phyloP scores from a whole-genome alignment of 2,888 invertebrate species.

The Apocheima hispidaria region DNA sequence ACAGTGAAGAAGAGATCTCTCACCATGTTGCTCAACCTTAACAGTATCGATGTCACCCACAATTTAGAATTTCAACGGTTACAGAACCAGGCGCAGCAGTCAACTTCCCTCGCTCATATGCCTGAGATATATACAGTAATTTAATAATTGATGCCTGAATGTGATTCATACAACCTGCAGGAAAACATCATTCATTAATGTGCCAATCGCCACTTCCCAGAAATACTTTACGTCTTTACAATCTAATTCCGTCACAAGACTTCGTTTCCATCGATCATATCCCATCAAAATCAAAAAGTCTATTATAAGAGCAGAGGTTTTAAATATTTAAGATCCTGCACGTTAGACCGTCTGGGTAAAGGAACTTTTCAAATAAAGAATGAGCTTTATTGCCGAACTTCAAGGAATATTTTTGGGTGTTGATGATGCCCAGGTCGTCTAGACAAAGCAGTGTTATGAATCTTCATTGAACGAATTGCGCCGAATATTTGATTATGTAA shows the following conservation, averaged over 20 bases:
- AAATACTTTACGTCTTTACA: too few species aligned
- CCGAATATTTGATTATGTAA: constrained; percentile 81
- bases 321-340: constrained; percentile 63
- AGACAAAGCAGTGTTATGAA: constrained; percentile 62
- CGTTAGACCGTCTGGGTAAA: constrained; percentile 57
- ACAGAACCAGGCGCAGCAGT: too few species aligned
- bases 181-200: too few species aligned
- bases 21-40: too few species aligned
- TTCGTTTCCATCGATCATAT: constrained; percentile 38
- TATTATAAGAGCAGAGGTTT: constrained; percentile 53
- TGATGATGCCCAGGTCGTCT: constrained; percentile 54
- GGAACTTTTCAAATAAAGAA: not conserved
- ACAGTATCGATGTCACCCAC: too few species aligned
- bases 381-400: not conserved
- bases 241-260: constrained; percentile 18
- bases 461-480: constrained; percentile 63
- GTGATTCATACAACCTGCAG: too few species aligned
- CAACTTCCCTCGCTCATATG: too few species aligned
- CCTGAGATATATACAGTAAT: too few species aligned
- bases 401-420: constrained; percentile 3
- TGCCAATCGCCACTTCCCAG: too few species aligned
- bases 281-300: constrained; percentile 53
- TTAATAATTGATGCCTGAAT: too few species aligned
- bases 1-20: too few species aligned
- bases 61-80: too few species aligned